Evolutionary conservation across 2,113 vertebrate genomes (phyloP).

Genomic region (Leptobrachium ailaonicum): DNA sequence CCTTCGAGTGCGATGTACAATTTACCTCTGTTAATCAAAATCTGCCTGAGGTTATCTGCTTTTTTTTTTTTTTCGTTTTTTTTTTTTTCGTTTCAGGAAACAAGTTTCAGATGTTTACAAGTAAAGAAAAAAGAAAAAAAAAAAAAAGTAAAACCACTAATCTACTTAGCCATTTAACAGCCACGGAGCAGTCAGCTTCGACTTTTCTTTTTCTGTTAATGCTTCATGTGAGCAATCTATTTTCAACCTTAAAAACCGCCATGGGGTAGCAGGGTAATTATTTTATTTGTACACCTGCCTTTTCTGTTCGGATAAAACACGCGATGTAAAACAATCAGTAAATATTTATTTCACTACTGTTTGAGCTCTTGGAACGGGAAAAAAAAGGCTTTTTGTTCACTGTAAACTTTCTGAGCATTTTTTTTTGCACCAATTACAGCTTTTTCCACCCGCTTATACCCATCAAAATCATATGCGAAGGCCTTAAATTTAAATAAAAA

Average conservation of each 20-base stretch:
- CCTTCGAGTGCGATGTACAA: constrained; percentile 68
- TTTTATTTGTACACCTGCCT: constrained; percentile 34
- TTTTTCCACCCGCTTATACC: too few species aligned
- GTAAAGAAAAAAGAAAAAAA: constrained; percentile 42
- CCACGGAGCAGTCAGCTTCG: constrained; percentile 47
- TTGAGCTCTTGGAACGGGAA: too few species aligned
- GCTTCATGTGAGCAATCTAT: neutral
- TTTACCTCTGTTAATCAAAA: constrained; percentile 72
- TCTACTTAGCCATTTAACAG: constrained; percentile 61
- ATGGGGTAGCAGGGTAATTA: neutral
- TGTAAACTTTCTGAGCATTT: too few species aligned
- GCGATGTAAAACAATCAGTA: constrained; percentile 1
- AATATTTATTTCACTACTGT: constrained; percentile 12
- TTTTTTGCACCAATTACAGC: too few species aligned
- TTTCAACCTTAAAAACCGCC: neutral
- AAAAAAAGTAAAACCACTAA: constrained; percentile 66
- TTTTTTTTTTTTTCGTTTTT: constrained; percentile 24
- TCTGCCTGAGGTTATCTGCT: constrained; percentile 68
- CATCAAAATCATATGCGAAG: too few species aligned
- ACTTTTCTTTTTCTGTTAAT: constrained; percentile 6
- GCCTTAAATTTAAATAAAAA: too few species aligned
- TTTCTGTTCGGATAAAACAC: constrained; percentile 6
- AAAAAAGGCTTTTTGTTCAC: too few species aligned
- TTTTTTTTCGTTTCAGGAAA: constrained; percentile 67
- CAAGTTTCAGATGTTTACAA: constrained; percentile 74